Evolutionary conservation across 2,888 invertebrate species (phyloP).

Genomic region (Scaeva pyrastri): DNA sequence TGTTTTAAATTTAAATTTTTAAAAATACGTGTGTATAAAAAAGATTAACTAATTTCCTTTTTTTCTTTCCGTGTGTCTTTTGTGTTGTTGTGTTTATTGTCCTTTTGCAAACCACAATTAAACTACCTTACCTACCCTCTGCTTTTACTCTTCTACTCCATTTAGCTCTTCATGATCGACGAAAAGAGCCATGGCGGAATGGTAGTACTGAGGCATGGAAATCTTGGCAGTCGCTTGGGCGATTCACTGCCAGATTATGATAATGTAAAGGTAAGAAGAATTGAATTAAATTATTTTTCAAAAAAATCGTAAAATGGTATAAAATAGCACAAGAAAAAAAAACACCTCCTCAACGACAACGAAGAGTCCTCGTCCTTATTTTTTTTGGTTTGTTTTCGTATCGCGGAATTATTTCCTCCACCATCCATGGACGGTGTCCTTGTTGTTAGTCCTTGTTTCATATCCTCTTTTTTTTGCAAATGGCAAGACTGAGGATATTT

Average conservation of each 20-base stretch:
- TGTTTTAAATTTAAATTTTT: constrained; percentile 20
- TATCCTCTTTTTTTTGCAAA: constrained; percentile 14
- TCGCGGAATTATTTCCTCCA: constrained; percentile 35
- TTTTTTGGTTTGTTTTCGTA: constrained; percentile 23
- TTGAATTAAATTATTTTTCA: constrained; percentile 68
- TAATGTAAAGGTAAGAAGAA: constrained; percentile 86
- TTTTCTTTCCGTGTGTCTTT: constrained; percentile 3
- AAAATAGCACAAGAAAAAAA: constrained; percentile 19
- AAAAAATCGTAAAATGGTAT: constrained; percentile 29
- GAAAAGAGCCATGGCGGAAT: constrained; percentile 86
- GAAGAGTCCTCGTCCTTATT: constrained; percentile 11
- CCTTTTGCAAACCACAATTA: constrained; percentile 40
- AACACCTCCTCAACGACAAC: neutral
- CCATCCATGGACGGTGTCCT: constrained; percentile 38
- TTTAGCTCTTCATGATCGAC: constrained; percentile 84
- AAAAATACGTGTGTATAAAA: neutral
- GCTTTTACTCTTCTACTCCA: no score
- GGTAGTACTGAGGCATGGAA: constrained; percentile 85
- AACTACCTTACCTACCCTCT: no score
- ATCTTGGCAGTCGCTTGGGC: constrained; percentile 84
- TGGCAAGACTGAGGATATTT: neutral
- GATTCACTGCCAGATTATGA: constrained; percentile 88
- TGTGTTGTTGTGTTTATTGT: neutral
- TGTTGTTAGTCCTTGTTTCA: neutral
- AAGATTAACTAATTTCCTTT: constrained; percentile 54